Evolutionary conservation across 2,113 vertebrate species (phyloP), one percentile per base, ranked within the genome.

Genomic region (Ceratotherium simum): DNA sequence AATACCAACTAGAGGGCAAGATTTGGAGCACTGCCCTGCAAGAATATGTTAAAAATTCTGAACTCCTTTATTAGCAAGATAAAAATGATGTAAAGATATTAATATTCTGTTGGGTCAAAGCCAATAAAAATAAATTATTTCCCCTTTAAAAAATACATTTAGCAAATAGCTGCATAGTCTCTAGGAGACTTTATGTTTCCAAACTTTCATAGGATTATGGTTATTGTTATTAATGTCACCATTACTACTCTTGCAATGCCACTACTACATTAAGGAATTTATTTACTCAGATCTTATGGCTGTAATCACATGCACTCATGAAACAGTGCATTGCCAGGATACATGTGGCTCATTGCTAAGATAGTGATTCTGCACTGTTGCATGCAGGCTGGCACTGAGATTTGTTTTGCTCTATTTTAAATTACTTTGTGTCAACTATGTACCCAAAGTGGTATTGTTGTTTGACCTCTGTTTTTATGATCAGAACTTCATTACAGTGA

Each of bases 1-100:
- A 98, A 99, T 98, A 99, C 98, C 97, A 98, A 99, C 98, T 97
- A 98, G 96, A 99, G 98, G 98, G 98, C 97, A 98, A 98, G 98
- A 98, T 98, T 98, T 99, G 98, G 97, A 98, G 97, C 97, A 97
- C 2, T 85, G 97, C 97, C 97, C 98, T 97, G 97, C 17, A 96
- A 98, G 97, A 98, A 98, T 98, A 98, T 95, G 97, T 97, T 98
- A 98, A 98, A 98, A 98, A 96, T 96, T 84, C 90, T 91, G 95
- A 98, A 98, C 89, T 98, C 91, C 85, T 98, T 98, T 98, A 98
- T 98, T 98, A 98, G 78, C 36, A 88, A 98, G 82, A 98, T 91
- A 96, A 98, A 97, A 97, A 91, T 91, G 73, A 97, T 97, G 78
- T 73, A 95, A 88, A 73, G 96, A 96, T 97, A 97, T 97, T 95